These are phyloP conservation scores for Coreius guichenoti DNA, from an alignment of 2,797 vertebrate species.

Conservation along the genomic window DNA sequence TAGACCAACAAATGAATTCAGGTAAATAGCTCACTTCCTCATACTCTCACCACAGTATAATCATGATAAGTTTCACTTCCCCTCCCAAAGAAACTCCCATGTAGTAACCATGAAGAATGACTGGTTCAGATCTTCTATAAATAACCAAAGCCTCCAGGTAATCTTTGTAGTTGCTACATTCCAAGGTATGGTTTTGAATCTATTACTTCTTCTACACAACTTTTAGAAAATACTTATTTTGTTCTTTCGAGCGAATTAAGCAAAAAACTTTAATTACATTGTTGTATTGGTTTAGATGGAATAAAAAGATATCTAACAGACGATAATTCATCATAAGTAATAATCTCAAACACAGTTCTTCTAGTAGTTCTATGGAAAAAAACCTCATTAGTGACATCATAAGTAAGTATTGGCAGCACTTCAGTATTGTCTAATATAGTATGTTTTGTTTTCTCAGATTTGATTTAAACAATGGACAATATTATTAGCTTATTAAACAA, in stretches of 20 bases:
- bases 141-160: not conserved
- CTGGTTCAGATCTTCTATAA: constrained; percentile 5
- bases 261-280: not conserved
- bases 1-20: too few relatives aligned
- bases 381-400: not conserved
- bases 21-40: too few relatives aligned
- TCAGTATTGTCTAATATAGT: not conserved
- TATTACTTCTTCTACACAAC: not conserved
- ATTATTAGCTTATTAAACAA: not conserved
- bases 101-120: not conserved
- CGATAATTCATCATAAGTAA: not conserved
- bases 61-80: not conserved
- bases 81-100: not conserved
- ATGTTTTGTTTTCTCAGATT: not conserved
- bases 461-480: not conserved
- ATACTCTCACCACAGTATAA: not conserved
- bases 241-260: not conserved
- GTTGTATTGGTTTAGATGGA: not conserved
- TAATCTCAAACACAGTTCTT: not conserved
- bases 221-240: not conserved
- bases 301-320: not conserved
- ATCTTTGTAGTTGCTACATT: not conserved
- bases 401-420: not conserved
- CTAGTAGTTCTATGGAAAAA: not conserved
- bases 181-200: not conserved